These are phyloP conservation scores for Drosophila robusta DNA, from an alignment of 2,888 invertebrate genomes.

Conservation along the genomic window DNA sequence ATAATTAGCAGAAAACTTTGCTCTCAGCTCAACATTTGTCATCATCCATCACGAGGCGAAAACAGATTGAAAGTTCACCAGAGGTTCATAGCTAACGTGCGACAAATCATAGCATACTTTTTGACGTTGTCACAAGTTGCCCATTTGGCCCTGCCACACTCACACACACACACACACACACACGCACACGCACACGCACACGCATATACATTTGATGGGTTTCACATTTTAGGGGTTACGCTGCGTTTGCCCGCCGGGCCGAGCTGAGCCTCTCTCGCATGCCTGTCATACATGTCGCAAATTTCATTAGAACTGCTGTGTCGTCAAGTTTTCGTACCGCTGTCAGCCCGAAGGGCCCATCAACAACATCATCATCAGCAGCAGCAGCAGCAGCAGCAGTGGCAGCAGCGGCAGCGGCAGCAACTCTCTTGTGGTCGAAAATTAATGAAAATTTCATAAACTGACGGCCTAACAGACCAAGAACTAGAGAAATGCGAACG, in stretches of 20 bases:
- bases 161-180: too few species aligned
- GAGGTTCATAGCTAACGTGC: constrained; percentile 44
- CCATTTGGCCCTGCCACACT: neutral
- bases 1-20: constrained; percentile 63
- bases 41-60: constrained; percentile 57
- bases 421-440: constrained; percentile 78
- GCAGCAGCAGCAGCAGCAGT: too few species aligned
- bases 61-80: constrained; percentile 27
- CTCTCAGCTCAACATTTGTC: constrained; percentile 58
- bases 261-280: neutral
- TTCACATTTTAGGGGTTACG: constrained; percentile 9
- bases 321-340: constrained; percentile 76
- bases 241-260: neutral
- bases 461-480: constrained; percentile 59
- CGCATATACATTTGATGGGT: constrained; percentile 30
- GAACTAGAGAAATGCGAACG: constrained; percentile 50
- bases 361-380: constrained; percentile 37
- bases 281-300: constrained; percentile 75
- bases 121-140: constrained; percentile 67
- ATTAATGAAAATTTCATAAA: constrained; percentile 82
- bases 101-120: constrained; percentile 72
- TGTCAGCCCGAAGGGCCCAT: constrained; percentile 71
- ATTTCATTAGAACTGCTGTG: constrained; percentile 77
- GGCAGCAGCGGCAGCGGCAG: constrained; percentile 37
- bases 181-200: too few species aligned